A percentile compares a stretch with the other conserved stretches of the same genome.
phyloP scores from a whole-genome alignment of 2,113 vertebrate species.

The Limanda limanda region DNA sequence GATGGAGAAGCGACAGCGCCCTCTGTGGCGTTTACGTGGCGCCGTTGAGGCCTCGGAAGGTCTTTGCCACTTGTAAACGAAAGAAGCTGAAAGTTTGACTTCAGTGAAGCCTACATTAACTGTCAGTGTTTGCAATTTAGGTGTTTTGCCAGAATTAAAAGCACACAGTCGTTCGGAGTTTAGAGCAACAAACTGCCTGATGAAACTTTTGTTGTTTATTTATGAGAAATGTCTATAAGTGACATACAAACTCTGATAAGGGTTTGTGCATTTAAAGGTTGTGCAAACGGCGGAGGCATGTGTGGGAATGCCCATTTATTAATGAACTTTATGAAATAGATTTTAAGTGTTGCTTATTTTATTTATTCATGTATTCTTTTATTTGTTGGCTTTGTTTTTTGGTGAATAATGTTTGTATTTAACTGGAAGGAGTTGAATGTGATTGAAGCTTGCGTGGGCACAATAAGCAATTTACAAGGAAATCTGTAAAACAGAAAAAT shows the following conservation, averaged over 20 bases:
- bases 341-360: constrained; percentile 38
- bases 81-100: constrained; percentile 72
- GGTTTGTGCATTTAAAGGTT: constrained; percentile 46
- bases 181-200: constrained; percentile 73
- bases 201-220: constrained; percentile 44
- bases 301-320: constrained; percentile 38
- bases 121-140: constrained; percentile 55
- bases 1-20: constrained; percentile 17
- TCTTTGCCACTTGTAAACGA: constrained; percentile 31
- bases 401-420: constrained; percentile 31
- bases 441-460: constrained; percentile 44
- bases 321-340: constrained; percentile 41
- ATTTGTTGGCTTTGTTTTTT: constrained; percentile 36
- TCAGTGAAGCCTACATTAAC: constrained; percentile 75
- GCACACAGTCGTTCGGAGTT: constrained; percentile 57
- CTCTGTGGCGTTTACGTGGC: constrained; percentile 31
- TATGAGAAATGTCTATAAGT: constrained; percentile 17
- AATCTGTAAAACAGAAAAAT: constrained; percentile 36
- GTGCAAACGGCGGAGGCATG: constrained; percentile 52
- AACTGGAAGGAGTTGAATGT: constrained; percentile 60
- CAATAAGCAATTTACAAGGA: constrained; percentile 58
- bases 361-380: constrained; percentile 37
- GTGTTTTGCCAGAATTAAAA: constrained; percentile 51
- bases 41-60: constrained; percentile 36
- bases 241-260: constrained; percentile 21